Percentiles rank a stretch among this genome's conserved stretches.
Evolutionary conservation across 2,888 invertebrate genomes (phyloP).

Genomic region (Chrysolina americana): DNA sequence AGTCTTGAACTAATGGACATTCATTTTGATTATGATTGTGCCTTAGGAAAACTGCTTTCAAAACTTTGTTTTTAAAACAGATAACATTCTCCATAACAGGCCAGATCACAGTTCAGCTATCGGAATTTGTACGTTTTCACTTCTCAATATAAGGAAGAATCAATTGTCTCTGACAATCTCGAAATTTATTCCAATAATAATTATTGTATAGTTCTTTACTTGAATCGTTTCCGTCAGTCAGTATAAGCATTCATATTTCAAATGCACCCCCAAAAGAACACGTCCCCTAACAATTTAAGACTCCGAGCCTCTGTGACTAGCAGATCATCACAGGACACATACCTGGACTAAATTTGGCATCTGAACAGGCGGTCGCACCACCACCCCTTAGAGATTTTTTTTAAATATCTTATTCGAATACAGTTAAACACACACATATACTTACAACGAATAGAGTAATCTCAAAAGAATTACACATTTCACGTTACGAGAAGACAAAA

Average conservation of each 20-base stretch:
- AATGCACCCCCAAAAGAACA: slow-evolving; percentile 33
- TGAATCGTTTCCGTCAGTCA: not conserved
- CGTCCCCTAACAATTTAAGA: slow-evolving; percentile 36
- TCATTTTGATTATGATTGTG: no score
- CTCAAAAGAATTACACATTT: slow-evolving; percentile 67
- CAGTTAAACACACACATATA: slow-evolving; percentile 61
- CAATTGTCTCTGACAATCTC: not conserved
- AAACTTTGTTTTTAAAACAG: no score
- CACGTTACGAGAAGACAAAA: slow-evolving; percentile 74
- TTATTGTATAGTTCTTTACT: no score
- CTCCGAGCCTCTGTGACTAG: slow-evolving; percentile 65
- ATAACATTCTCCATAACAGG: no score
- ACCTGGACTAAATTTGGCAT: slow-evolving; percentile 66
- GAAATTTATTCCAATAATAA: no score
- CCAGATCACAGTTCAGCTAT: no score
- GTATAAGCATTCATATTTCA: slow-evolving; percentile 25
- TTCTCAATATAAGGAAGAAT: not conserved
- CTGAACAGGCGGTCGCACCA: slow-evolving; percentile 58
- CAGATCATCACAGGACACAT: slow-evolving; percentile 64
- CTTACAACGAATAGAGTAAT: slow-evolving; percentile 65
- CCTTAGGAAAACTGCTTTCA: no score
- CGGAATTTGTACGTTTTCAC: not conserved
- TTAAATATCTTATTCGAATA: slow-evolving; percentile 56
- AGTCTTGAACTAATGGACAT: no score
- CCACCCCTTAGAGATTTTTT: slow-evolving; percentile 53